phyloP scores from a whole-genome alignment of 2,888 invertebrate genomes.

The Drosophila flavopinicola region DNA sequence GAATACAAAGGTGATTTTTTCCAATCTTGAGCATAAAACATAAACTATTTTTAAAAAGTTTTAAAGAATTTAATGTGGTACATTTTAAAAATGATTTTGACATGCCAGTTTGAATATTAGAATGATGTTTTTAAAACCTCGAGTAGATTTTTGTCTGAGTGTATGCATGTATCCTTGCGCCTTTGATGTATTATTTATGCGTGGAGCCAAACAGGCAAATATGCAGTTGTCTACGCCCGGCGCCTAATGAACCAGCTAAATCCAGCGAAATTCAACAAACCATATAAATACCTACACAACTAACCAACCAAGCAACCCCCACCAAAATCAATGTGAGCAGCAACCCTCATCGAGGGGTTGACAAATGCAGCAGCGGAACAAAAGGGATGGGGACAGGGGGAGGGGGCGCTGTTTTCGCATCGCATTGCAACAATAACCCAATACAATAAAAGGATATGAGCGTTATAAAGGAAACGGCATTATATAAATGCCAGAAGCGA shows the following conservation, averaged over 20 bases:
- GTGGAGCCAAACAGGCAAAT: conserved; percentile 29
- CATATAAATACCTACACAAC: conserved; percentile 67
- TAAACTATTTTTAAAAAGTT: too few relatives aligned
- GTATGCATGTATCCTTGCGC: background rate
- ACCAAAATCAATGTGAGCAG: background rate
- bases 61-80: too few relatives aligned
- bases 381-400: background rate
- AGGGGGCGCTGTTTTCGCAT: conserved; percentile 14
- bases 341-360: conserved; percentile 39
- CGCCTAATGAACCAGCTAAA: conserved; percentile 69
- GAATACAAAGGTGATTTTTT: too few relatives aligned
- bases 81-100: too few relatives aligned
- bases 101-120: too few relatives aligned
- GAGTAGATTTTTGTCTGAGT: background rate
- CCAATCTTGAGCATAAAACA: too few relatives aligned
- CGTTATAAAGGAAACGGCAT: conserved; percentile 50
- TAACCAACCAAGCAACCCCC: conserved; percentile 32
- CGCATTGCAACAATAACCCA: conserved; percentile 73
- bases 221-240: conserved; percentile 36
- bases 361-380: conserved; percentile 61
- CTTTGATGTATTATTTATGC: conserved; percentile 67
- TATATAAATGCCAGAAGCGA: conserved; percentile 32
- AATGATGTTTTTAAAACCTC: too few relatives aligned
- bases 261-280: conserved; percentile 57
- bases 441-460: conserved; percentile 71